These are phyloP conservation scores for Clarias pachynema DNA, from an alignment of 2,797 vertebrate genomes.

Conservation along the genomic window DNA sequence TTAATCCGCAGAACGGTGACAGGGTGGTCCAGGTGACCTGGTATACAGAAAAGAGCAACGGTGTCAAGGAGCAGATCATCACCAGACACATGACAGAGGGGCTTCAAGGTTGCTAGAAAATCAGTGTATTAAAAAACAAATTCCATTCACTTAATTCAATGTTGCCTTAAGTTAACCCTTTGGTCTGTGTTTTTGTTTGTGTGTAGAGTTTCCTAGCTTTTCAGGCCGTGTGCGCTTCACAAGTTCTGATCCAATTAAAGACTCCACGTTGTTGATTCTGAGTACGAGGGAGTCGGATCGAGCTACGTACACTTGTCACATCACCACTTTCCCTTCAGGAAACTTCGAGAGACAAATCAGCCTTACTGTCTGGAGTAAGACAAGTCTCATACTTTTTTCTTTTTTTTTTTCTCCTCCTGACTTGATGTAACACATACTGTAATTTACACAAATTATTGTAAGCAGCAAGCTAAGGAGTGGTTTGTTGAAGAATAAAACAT, in stretches of 20 bases:
- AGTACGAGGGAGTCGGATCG: conserved; percentile 75
- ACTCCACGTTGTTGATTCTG: conserved; percentile 72
- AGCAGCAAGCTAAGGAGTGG: background rate
- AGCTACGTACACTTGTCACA: conserved; percentile 83
- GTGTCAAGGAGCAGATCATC: conserved; percentile 74
- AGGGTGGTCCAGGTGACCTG: conserved; percentile 77
- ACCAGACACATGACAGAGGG: conserved; percentile 66
- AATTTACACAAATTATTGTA: background rate
- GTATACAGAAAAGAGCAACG: conserved; percentile 68
- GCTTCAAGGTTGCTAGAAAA: conserved; percentile 47
- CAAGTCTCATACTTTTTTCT: background rate
- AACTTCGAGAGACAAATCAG: conserved; percentile 77
- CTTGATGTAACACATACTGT: background rate
- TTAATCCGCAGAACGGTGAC: conserved; percentile 55
- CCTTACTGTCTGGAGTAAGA: conserved; percentile 77
- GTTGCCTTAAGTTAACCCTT: background rate
- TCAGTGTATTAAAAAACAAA: background rate
- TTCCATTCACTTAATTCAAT: background rate
- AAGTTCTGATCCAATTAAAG: conserved; percentile 60
- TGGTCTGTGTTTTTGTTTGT: conserved; percentile 39
- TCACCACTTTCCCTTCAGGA: conserved; percentile 86
- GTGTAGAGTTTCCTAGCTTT: conserved; percentile 69
- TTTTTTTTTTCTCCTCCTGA: background rate
- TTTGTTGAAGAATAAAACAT: background rate
- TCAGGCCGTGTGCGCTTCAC: conserved; percentile 68